phyloP scores from a whole-genome alignment of 1,140 invertebrate species.

The fruit fly (Drosophila melanogaster) region DNA sequence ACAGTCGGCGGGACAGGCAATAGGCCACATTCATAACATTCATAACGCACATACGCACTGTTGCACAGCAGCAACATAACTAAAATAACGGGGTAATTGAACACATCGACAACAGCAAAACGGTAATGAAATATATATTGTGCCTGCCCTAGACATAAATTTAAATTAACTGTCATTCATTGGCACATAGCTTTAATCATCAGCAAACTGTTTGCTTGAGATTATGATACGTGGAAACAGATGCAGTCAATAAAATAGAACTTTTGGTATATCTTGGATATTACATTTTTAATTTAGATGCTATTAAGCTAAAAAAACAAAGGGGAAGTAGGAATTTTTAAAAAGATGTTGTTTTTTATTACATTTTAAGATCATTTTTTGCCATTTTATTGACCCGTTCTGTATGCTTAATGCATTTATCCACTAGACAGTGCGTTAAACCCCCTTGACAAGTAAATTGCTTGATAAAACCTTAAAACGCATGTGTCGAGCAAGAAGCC shows the following conservation, averaged over 20 bases:
- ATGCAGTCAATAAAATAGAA: background rate
- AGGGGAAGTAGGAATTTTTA: background rate
- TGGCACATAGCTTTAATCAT: slow-evolving; percentile 61
- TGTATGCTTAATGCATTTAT: slow-evolving; percentile 24
- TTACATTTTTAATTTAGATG: too few species aligned
- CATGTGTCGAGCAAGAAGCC: slow-evolving; percentile 31
- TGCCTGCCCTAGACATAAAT: slow-evolving; percentile 77
- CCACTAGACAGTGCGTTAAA: slow-evolving; percentile 56
- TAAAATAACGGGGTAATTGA: slow-evolving; percentile 58
- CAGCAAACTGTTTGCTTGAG: slow-evolving; percentile 23
- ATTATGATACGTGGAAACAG: slow-evolving; percentile 25
- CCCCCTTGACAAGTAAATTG: slow-evolving; percentile 61
- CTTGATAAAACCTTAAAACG: slow-evolving; percentile 58
- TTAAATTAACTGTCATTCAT: slow-evolving; percentile 76
- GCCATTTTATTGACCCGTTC: background rate
- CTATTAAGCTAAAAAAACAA: too few species aligned
- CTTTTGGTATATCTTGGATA: background rate
- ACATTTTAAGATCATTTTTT: background rate
- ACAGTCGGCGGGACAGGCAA: slow-evolving; percentile 65
- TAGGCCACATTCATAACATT: slow-evolving; percentile 41
- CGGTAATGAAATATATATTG: slow-evolving; percentile 65
- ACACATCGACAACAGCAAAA: slow-evolving; percentile 22
- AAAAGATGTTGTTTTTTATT: too few species aligned
- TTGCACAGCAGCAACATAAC: slow-evolving; percentile 33
- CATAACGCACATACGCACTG: slow-evolving; percentile 40